Base-by-base conservation (phyloP, 2,888 invertebrate species). In the Melanostoma scalare region DNA sequence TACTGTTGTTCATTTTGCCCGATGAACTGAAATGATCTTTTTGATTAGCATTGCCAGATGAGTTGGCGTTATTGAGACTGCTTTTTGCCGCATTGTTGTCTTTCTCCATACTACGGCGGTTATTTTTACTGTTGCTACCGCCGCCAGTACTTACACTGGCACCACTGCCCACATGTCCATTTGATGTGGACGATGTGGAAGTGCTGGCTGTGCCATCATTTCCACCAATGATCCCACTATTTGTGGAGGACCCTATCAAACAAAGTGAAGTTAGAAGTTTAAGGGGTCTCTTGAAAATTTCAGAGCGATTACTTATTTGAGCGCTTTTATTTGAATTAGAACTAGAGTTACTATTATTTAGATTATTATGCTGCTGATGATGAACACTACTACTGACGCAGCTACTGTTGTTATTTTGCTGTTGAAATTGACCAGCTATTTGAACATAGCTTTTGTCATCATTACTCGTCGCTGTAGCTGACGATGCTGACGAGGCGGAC, bases 21-120 rank as follows among this genome's bases (percentile, higher is more conserved):
- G 65, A 35, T 60, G 71, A 40, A 30, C 55, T 38, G 42, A 78
- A 78, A 65, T 73, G 56, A 44, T 78, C 82, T 58, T 78, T 84
- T 6, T 84, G 82, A 68, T 61, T 55, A 38, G 55, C 61, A 36
- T 36, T 42, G 48, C 48, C 56, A 63, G 44, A 35, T 53, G 52
- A 6, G 42, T 42, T 75, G 6, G 65, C 40, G 40, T 63, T 78
- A 40, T 44, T 71, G 20, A 74, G 69, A 75, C 74, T 71, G 60
- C 65, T 71, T 31, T 52, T 35, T 50, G 79, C 35, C 65, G 71
- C 48, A 50, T 35, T 74, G 31, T 88, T 89, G 72, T 91, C 91
- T 86, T 91, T 91, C 85, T 91, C 91, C 86, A 89, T 86, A 86
- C 91, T 90, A 76, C 90, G 91, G 55, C 90, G 89, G 86, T 89